Conservation (phyloP, 1,140 invertebrate species). For the Mycetomoellerius zeteki region DNA sequence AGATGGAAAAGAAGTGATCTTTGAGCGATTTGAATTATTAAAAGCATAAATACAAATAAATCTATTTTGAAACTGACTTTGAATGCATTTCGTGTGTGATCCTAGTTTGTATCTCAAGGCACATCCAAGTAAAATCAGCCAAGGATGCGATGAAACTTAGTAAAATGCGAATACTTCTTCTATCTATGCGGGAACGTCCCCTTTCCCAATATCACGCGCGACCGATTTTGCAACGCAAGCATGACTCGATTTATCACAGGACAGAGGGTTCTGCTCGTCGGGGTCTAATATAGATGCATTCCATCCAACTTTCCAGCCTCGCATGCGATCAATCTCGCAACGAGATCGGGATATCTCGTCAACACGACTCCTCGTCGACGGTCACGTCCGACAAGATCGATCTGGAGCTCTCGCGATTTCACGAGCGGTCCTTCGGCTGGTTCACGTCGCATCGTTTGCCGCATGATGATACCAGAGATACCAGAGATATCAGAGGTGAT, state of each 20-base stretch:
- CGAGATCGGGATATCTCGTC: not conserved
- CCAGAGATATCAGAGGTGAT: no score
- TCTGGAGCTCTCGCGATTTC: not conserved
- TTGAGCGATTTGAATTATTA: not conserved
- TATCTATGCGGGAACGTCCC: not conserved
- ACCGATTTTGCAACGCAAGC: constrained; percentile 37
- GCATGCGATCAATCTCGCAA: constrained; percentile 28
- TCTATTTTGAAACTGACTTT: not conserved
- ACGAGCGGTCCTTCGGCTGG: not conserved
- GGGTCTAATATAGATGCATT: not conserved
- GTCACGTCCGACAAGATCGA: not conserved
- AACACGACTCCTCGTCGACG: not conserved
- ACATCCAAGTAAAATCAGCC: no score
- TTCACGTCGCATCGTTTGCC: not conserved
- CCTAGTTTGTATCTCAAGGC: not conserved
- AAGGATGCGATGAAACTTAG: not conserved
- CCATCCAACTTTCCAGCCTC: constrained; percentile 2
- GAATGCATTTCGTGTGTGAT: not conserved
- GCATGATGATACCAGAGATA: no score
- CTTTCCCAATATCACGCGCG: constrained; percentile 31
- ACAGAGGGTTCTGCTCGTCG: constrained; percentile 13
- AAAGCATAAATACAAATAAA: not conserved
- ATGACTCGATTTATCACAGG: constrained; percentile 5
- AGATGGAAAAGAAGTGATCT: not conserved
- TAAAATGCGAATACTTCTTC: not conserved